Evolutionary conservation across 2,113 vertebrate genomes (phyloP), one percentile per base, ranked within the genome.

Genomic region (Eulemur macaco): DNA sequence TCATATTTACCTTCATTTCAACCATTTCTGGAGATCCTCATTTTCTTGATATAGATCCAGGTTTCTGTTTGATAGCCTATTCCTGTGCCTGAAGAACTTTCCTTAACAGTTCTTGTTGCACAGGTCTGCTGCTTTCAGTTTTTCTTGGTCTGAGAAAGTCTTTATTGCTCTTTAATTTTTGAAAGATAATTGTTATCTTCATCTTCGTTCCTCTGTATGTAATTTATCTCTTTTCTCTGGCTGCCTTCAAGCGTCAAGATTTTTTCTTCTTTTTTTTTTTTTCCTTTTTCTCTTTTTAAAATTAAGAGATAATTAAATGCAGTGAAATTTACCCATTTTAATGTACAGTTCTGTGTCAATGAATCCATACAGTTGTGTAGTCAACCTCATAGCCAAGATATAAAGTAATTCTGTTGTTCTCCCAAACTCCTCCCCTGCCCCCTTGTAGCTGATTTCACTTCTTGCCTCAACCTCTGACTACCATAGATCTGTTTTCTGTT

Each of bases 221-320:
- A 23, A 5, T 29, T 1, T 78, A 31, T 86, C 39, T 89, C 10
- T 85, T 68, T 71, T 89, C 6, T 89, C 27, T 92, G 39, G 27
- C 21, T 93, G 60, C 58, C 13, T 64, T 64, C 63, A 60, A 60
- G 58, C 25, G 12, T 92, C 34, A 90, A 86, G 42, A 86, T 86
- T 45, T 77, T 23, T 42, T 17, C 12, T 37, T 31, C 66, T n/a
- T 69, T 39, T 42, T 29, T 58, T n/a, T 71, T n/a, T 7, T 12
- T 42, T 29, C 66, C 39, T 71, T 39, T 91, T 50, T 56, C 60
- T 63, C 60, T 29, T 63, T 63, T 42, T 12, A 52, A 56, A 90
- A 83, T 82, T 88, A 78, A 96, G 77, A 69, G 80, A 25, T 47
- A 86, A 81, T 89, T 95, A 89, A 91, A 39, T 91, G 27, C 10